Evolutionary conservation across 2,888 invertebrate species (phyloP).

Genomic region (Xylota sylvarum): DNA sequence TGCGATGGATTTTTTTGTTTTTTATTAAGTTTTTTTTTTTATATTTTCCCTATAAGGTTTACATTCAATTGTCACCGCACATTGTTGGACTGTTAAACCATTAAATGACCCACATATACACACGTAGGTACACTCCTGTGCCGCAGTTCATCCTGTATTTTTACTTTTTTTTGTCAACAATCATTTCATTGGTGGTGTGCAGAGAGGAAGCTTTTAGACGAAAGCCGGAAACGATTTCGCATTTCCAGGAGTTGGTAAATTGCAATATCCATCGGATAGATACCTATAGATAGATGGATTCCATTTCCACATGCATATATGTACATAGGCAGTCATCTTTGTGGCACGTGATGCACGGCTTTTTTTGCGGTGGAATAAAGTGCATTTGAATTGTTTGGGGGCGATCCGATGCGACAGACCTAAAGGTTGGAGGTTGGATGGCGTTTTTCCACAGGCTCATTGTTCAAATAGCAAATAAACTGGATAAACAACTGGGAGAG

Average conservation of each 20-base stretch:
- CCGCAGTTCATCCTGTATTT: slow-evolving; percentile 18
- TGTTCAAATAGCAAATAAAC: slow-evolving; percentile 72
- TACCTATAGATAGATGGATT: slow-evolving; percentile 66
- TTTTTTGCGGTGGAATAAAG: slow-evolving; percentile 73
- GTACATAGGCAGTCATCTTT: slow-evolving; percentile 37
- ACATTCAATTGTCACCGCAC: slow-evolving; percentile 76
- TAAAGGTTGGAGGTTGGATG: slow-evolving; percentile 58
- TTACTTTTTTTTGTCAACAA: slow-evolving; percentile 66
- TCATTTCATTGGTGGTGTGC: slow-evolving; percentile 45
- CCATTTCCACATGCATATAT: slow-evolving; percentile 56
- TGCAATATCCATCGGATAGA: slow-evolving; percentile 76
- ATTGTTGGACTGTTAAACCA: slow-evolving; percentile 75
- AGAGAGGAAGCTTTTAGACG: slow-evolving; percentile 75
- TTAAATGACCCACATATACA: slow-evolving; percentile 75
- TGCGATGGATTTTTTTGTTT: slow-evolving; percentile 24
- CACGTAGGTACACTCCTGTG: slow-evolving; percentile 30
- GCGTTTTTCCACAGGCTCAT: slow-evolving; percentile 58
- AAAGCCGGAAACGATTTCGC: slow-evolving; percentile 76
- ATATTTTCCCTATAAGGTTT: slow-evolving; percentile 51
- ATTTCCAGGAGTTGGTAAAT: slow-evolving; percentile 76
- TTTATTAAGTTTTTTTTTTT: slow-evolving; percentile 5
- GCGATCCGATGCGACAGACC: slow-evolving; percentile 13
- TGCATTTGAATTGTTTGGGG: slow-evolving; percentile 67
- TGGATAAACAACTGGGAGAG: slow-evolving; percentile 66
- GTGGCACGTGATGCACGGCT: slow-evolving; percentile 60